Evolutionary conservation across 1,140 invertebrate genomes (phyloP).

Genomic region (Drosophila lacteicornis): DNA sequence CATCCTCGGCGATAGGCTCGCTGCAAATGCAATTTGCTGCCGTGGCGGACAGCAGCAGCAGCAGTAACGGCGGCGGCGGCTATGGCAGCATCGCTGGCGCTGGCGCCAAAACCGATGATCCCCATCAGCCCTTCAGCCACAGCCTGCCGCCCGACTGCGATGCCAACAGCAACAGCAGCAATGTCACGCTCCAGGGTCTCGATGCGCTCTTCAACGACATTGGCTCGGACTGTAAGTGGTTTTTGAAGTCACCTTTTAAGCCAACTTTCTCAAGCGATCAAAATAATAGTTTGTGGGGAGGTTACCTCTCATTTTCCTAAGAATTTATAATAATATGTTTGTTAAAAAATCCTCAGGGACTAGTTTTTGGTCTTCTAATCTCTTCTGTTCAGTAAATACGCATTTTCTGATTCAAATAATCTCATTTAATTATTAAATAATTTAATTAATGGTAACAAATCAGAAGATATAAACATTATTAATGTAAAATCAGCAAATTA

Average conservation of each 20-base stretch:
- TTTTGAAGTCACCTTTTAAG: not conserved
- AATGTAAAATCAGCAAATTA: no score
- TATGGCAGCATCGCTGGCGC: constrained; percentile 65
- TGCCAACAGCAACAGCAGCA: constrained; percentile 67
- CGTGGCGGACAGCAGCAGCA: constrained; percentile 78
- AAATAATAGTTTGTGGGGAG: no score
- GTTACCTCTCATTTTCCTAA: no score
- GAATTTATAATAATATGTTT: no score
- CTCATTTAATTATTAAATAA: no score
- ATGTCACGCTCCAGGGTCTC: constrained; percentile 61
- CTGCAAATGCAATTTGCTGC: constrained; percentile 85
- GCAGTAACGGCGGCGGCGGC: constrained; percentile 28
- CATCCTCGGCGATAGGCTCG: constrained; percentile 68
- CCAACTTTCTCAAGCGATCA: not conserved
- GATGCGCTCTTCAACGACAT: constrained; percentile 66
- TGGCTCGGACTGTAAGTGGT: constrained; percentile 68
- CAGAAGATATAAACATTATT: no score
- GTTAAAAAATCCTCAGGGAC: no score
- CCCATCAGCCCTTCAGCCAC: constrained; percentile 50
- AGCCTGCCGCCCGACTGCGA: constrained; percentile 59
- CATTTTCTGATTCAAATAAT: no score
- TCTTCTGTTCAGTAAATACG: no score
- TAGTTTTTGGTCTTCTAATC: no score
- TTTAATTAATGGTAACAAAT: no score
- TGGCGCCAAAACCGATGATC: constrained; percentile 63